These are phyloP conservation scores for Hyles euphorbiae DNA, from an alignment of 1,140 invertebrate species.

Conservation along the genomic window DNA sequence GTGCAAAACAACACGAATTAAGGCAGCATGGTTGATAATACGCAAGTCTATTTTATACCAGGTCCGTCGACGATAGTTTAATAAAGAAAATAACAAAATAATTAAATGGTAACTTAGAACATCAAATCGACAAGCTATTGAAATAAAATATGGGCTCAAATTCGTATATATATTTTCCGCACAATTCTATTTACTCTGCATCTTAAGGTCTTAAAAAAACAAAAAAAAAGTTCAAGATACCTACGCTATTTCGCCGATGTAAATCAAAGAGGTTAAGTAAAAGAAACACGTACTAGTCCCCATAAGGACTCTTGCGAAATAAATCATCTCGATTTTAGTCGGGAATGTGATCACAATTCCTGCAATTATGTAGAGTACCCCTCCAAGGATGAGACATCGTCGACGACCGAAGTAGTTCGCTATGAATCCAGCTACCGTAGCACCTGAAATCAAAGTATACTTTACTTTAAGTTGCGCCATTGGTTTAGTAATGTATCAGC, in stretches of 20 bases:
- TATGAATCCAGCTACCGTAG: not conserved
- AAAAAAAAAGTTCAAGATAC: not conserved
- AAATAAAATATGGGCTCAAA: no score
- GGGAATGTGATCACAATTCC: not conserved
- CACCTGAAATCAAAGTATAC: not conserved
- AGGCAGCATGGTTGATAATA: no score
- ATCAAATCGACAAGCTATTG: no score
- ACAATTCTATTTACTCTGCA: no score
- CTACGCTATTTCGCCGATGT: constrained; percentile 1
- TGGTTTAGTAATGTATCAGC: no score
- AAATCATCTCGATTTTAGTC: not conserved
- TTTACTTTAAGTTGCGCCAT: no score
- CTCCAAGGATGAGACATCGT: not conserved
- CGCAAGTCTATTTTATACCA: no score
- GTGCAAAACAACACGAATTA: no score
- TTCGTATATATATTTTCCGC: no score
- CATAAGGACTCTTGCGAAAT: not conserved
- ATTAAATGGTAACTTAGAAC: no score
- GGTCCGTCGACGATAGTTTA: no score
- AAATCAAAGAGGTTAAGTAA: not conserved
- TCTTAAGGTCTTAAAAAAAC: not conserved
- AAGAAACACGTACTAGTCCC: not conserved
- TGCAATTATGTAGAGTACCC: not conserved
- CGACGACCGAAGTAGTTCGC: not conserved
- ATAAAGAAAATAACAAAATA: no score